Conservation (phyloP, 2,888 invertebrate genomes). For the Tuberolachnus salignus region DNA sequence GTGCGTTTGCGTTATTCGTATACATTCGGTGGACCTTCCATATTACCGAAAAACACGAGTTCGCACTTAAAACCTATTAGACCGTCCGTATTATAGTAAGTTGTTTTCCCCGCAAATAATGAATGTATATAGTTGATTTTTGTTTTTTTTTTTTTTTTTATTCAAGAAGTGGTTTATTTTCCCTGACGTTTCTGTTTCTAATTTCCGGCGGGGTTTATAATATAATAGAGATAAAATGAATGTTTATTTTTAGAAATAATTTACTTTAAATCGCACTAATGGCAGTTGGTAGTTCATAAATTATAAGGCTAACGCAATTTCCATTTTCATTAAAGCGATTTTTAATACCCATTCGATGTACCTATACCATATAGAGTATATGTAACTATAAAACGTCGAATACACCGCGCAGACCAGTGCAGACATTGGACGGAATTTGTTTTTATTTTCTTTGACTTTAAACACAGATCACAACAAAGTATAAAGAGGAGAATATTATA, state of each 20-base stretch:
- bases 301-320: background rate
- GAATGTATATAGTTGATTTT: no score
- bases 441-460: no score
- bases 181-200: background rate
- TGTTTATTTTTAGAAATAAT: background rate
- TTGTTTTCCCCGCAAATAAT: background rate
- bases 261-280: no score
- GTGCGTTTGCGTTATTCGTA: background rate
- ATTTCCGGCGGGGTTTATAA: background rate
- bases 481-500: no score
- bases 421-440: background rate
- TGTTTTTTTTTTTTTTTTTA: no score
- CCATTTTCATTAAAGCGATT: background rate
- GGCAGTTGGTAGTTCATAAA: background rate
- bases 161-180: background rate
- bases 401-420: background rate
- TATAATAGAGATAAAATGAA: background rate
- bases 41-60: background rate
- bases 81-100: no score
- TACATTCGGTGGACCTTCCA: background rate
- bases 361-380: no score
- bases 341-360: background rate
- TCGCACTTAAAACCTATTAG: constrained; percentile 1
- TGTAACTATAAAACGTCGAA: background rate
- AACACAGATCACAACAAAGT: no score